phyloP scores from a whole-genome alignment of 2,113 vertebrate genomes.

The Ceyx margarethae region DNA sequence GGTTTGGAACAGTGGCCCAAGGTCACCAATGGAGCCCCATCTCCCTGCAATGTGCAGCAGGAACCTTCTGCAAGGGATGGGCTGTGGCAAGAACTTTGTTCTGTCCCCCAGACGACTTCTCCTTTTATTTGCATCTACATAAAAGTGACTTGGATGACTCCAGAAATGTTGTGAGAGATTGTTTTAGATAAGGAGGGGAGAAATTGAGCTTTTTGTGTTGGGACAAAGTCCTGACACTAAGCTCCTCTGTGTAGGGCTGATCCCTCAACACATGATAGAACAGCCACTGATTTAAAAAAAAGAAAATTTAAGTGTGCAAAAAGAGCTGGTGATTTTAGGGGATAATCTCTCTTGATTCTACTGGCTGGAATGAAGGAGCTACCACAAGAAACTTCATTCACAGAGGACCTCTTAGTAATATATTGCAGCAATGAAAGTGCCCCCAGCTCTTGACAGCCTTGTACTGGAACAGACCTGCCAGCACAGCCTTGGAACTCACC shows the following conservation, averaged over 20 bases:
- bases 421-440: neutral
- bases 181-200: neutral
- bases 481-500: neutral
- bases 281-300: too few relatives aligned
- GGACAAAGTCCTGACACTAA: neutral
- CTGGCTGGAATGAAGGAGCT: neutral
- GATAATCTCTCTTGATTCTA: neutral
- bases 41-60: fast-evolving
- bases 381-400: neutral
- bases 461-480: neutral
- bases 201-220: neutral
- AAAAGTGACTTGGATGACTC: neutral
- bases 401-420: neutral
- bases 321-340: neutral
- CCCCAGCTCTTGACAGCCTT: neutral
- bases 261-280: neutral
- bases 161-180: neutral
- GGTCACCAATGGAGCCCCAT: fast-evolving
- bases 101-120: neutral
- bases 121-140: neutral
- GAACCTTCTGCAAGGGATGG: neutral
- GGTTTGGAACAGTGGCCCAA: neutral
- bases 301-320: neutral
- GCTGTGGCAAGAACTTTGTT: neutral
- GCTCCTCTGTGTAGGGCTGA: neutral